Base-by-base conservation (phyloP, 2,797 vertebrate species). In the Sorex maritimensis region DNA sequence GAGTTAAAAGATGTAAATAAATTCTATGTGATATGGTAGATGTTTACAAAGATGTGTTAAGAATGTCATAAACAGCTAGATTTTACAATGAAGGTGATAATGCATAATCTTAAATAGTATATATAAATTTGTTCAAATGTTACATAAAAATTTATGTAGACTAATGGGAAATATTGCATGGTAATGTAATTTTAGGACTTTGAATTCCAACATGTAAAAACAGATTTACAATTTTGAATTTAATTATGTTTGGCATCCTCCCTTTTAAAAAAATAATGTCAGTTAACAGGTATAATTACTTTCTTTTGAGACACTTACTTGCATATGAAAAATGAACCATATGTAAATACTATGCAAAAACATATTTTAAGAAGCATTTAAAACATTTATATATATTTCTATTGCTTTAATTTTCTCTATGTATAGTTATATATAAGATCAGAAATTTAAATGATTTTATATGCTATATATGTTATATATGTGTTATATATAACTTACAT, bases 111-210 rank as follows among this genome's bases (percentile, higher is more conserved):
- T 63, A 69, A 91, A 89, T n/a, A 63, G 6, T 46, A 55, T 63
- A 7, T 9, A 21, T 78, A 6, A 74, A 65, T 74, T 74, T 67
- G 13, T 8, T 74, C 26, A 78, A 55, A 55, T 65, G 17, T 0
- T 88, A 2, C 3, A 26, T 91, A 4, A 84, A 86, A 30, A 58
- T 1, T 61, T 38, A 73, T 5, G 14, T 34, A 83, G 79, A 49
- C 7, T 78, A 93, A 84, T 71, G 10, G 44, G 13, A 24, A 72
- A 0, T 6, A 86, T 55, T 38, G 0, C 26, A 52, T 46, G 1
- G 74, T 34, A 49, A 87, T 30, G 3, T 4, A 38, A 87, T 86
- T 63, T 86, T 63, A 81, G 81, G 6, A 44, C 46, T 94, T 89
- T 81, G 3, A 79, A 5, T 88, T 87, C 10, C 19, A 91, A 28